Evolutionary conservation across 2,888 invertebrate species (phyloP), one percentile per base, ranked within the genome.

Genomic region (Drosophila algonquin): DNA sequence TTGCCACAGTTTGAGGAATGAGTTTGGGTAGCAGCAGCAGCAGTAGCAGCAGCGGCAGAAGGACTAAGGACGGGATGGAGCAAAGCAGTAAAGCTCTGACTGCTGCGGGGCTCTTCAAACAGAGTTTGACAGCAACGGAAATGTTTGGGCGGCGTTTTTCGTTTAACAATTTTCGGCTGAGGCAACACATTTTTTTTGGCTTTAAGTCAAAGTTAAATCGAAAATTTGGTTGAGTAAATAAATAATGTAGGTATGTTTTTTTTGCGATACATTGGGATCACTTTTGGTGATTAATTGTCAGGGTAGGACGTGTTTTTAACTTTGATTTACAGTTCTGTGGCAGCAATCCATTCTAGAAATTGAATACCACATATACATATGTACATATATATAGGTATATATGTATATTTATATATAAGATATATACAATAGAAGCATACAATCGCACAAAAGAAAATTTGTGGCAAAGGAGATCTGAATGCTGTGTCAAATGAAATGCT

Each of bases 141-240:
- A 63, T 67, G 45, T 40, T 67, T 64, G 65, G 68, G 45, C 24
- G 24, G 27, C 54, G 75, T 63, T 70, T 80, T 80, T 80, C 35
- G 59, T 67, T 57, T 54, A 80, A 80, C 76, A 70, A 78, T 72
- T 82, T 76, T 40, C 21, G 65, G 64, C 69, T 45, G 50, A 47
- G 45, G 30, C 60, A 67, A 72, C 68, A 68, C 64, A 73, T 71
- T 80, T 21, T 24, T 4, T 24, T 68, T 62, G 67, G 71, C 73
- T 81, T 80, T 73, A 83, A 80, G 68, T 45, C 50, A 10, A 45
- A 45, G 12, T 51, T 21, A 50, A 64, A 46, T 27, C 64, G 51
- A 40, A 65, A 67, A 64, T 65, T 18, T 47, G 44, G 9, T 55
- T 18, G 27, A 35, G 27, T n/a, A 10, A 18, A 35, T 40, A 40